Base-by-base conservation (phyloP, 2,888 invertebrate species). In the Colostygia pectinataria region DNA sequence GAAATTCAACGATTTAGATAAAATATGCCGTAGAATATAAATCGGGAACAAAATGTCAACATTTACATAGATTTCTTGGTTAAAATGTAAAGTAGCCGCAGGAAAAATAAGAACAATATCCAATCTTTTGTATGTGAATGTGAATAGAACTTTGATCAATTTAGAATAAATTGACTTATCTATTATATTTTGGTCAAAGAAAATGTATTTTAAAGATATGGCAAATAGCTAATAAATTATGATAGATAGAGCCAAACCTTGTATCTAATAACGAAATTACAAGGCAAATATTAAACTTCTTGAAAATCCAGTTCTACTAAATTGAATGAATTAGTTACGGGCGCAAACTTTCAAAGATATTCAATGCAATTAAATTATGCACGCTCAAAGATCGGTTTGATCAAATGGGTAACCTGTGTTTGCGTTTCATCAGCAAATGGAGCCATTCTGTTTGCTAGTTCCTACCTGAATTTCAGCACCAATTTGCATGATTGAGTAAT, bases 341-440 rank as follows among this genome's bases (percentile, higher is more conserved):
- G 14, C 12, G 24, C 38, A 42, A 42, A 23, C 37, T 34, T 8
- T 28, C 28, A n/a, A 70, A 66, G 64, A 41, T 71, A 69, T 68
- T 65, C 63, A 63, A 59, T 65, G 60, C 59, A 66, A 65, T 68
- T 68, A 61, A 74, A 67, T 71, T 70, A 71, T 74, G 68, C 63
- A 67, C 53, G 52, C 34, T 42, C 50, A 49, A 55, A 49, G 61
- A 64, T 68, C 58, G 65, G 62, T 69, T 63, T 61, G 65, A 68
- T 68, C 68, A 64, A 67, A 71, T 68, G 66, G 52, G 66, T 55
- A 66, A 65, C 68, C 66, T 58, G 59, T 79, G 74, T 80, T 80
- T 74, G 75, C 71, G 57, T 74, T 80, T 74, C 73, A 79, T 80
- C 66, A 71, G 74, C 70, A 75, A 77, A 80, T 80, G 69, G 78